Conservation (phyloP, 2,113 vertebrate genomes). For the Mixornis gularis region DNA sequence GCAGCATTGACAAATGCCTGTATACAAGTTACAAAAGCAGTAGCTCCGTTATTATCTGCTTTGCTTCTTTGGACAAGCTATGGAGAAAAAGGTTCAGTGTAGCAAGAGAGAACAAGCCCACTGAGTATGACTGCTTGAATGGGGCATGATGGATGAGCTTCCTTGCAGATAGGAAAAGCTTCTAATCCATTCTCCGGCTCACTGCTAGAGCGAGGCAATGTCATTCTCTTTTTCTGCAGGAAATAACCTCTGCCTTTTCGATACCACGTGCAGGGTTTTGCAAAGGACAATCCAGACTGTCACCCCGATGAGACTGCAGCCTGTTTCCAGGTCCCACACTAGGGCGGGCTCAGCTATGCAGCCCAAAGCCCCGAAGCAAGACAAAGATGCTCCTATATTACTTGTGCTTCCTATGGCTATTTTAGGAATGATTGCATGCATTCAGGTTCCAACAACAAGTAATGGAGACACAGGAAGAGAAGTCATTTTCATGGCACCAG, state of each 20-base stretch:
- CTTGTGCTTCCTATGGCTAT: background rate
- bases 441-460: slow-evolving; percentile 26
- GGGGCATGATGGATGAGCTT: slow-evolving; percentile 39
- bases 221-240: background rate
- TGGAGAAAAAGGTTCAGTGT: slow-evolving; percentile 11
- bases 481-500: background rate
- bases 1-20: background rate
- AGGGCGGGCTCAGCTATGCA: slow-evolving; percentile 1
- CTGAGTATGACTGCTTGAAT: slow-evolving; percentile 8
- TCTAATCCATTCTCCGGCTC: slow-evolving; percentile 18
- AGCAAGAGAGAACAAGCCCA: slow-evolving; percentile 8
- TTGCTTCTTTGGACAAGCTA: slow-evolving; percentile 7
- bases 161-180: slow-evolving; percentile 1
- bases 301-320: slow-evolving; percentile 5
- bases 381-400: slow-evolving; percentile 4
- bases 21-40: slow-evolving; percentile 25
- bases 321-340: slow-evolving; percentile 21
- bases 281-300: slow-evolving; percentile 27
- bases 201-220: slow-evolving; percentile 42
- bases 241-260: slow-evolving; percentile 32
- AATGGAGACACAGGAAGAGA: background rate
- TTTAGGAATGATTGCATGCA: slow-evolving; percentile 18
- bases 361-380: background rate
- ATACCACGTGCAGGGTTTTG: background rate
- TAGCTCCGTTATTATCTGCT: slow-evolving; percentile 26